phyloP scores from a whole-genome alignment of 2,888 invertebrate species.

The Catotricha subobsoleta region DNA sequence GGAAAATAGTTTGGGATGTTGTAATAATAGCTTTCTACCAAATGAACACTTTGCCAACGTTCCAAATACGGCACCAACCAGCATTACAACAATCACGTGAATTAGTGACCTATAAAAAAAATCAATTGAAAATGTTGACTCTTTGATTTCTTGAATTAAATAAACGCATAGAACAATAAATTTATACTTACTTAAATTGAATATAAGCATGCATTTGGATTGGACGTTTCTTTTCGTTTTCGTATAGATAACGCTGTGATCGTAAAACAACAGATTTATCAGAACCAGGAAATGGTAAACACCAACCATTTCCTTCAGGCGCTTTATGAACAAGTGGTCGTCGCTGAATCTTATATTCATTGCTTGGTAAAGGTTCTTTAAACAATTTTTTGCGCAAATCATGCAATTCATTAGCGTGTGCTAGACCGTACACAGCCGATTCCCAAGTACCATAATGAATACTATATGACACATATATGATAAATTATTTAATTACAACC shows the following conservation, averaged over 20 bases:
- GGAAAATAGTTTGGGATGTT: slow-evolving; percentile 54
- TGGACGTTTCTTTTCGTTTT: slow-evolving; percentile 49
- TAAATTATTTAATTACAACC: no score
- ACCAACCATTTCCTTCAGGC: slow-evolving; percentile 35
- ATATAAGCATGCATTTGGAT: slow-evolving; percentile 62
- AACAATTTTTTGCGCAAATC: slow-evolving; percentile 48
- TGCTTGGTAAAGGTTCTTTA: slow-evolving; percentile 41
- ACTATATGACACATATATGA: no score
- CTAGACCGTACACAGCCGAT: slow-evolving; percentile 63
- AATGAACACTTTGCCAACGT: slow-evolving; percentile 40
- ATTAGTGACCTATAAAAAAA: slow-evolving; percentile 30
- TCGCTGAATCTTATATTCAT: slow-evolving; percentile 38
- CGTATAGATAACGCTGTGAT: slow-evolving; percentile 58
- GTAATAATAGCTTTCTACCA: slow-evolving; percentile 45
- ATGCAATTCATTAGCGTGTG: slow-evolving; percentile 42
- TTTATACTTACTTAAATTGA: slow-evolving; percentile 26
- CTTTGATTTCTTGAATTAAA: not conserved
- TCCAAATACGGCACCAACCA: slow-evolving; percentile 42
- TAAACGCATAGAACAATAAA: not conserved
- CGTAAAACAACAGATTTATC: slow-evolving; percentile 69
- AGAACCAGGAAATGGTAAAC: slow-evolving; percentile 62
- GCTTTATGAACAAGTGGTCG: slow-evolving; percentile 25
- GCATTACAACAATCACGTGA: slow-evolving; percentile 30
- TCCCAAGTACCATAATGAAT: slow-evolving; percentile 81
- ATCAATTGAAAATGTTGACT: not conserved